Evolutionary conservation across 2,113 vertebrate species (phyloP).

Genomic region (Oplegnathus fasciatus): DNA sequence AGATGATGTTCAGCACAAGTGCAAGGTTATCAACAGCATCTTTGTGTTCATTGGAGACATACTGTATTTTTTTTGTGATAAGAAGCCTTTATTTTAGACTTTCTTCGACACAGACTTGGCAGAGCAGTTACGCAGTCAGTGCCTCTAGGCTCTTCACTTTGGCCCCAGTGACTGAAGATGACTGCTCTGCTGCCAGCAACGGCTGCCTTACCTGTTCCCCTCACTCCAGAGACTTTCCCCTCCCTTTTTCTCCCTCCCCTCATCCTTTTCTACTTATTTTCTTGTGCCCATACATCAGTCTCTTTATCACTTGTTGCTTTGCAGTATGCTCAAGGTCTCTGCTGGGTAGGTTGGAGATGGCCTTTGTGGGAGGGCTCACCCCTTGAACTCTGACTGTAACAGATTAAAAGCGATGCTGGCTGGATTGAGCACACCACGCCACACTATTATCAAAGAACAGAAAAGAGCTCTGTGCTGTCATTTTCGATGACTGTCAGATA

Average conservation of each 20-base stretch:
- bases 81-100: slow-evolving; percentile 71
- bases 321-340: slow-evolving; percentile 41
- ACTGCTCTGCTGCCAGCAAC: slow-evolving; percentile 75
- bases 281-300: slow-evolving; percentile 47
- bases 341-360: slow-evolving; percentile 26
- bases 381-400: slow-evolving; percentile 31
- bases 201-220: slow-evolving; percentile 72
- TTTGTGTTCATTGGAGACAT: slow-evolving; percentile 66
- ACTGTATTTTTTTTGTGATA: slow-evolving; percentile 59
- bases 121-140: slow-evolving; percentile 60
- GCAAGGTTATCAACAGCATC: slow-evolving; percentile 78
- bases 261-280: slow-evolving; percentile 36
- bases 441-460: slow-evolving; percentile 16
- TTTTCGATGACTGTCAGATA: slow-evolving; percentile 2
- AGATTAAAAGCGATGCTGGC: slow-evolving; percentile 39
- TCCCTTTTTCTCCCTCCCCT: slow-evolving; percentile 30
- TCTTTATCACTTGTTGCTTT: slow-evolving; percentile 41
- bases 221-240: slow-evolving; percentile 63
- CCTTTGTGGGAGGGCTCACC: slow-evolving; percentile 40
- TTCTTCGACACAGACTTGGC: slow-evolving; percentile 72
- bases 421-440: not conserved
- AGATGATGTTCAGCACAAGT: slow-evolving; percentile 70
- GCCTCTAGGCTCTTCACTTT: slow-evolving; percentile 78
- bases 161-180: slow-evolving; percentile 75
- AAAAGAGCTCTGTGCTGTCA: slow-evolving; percentile 10